Conservation (phyloP, 1,140 invertebrate genomes). For the Drosophila littoralis region DNA sequence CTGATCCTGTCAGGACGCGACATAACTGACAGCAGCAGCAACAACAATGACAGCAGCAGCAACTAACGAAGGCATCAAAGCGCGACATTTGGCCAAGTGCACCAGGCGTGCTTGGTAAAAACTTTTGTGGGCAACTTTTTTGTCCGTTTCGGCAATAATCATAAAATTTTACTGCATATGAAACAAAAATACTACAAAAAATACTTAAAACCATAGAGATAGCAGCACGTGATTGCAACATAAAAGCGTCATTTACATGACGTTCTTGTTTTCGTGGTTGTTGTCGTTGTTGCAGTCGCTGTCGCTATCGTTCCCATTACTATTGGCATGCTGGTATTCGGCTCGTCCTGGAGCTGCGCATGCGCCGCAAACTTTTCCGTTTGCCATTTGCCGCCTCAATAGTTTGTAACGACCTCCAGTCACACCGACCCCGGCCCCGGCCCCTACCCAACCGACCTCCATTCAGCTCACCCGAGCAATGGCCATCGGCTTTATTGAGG, state of each 20-base stretch:
- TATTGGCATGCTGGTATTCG: constrained; percentile 13
- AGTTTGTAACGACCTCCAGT: constrained; percentile 50
- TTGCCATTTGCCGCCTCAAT: constrained; percentile 79
- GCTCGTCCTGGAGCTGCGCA: constrained; percentile 50
- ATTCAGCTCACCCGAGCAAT: neutral
- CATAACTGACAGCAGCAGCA: constrained; percentile 12
- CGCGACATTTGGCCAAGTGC: constrained; percentile 46
- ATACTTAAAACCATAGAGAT: constrained; percentile 3
- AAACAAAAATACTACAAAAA: constrained; percentile 65
- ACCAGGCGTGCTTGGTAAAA: constrained; percentile 28
- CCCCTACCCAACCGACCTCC: neutral
- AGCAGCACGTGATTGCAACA: constrained; percentile 70
- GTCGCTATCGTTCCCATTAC: constrained; percentile 24
- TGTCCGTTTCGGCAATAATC: constrained; percentile 63
- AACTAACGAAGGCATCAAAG: constrained; percentile 71
- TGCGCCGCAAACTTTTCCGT: constrained; percentile 77
- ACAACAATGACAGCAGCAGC: constrained; percentile 5
- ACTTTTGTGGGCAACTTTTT: constrained; percentile 69
- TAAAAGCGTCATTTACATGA: constrained; percentile 80
- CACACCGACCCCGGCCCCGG: neutral
- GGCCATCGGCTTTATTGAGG: constrained; percentile 76
- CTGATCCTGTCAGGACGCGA: constrained; percentile 21
- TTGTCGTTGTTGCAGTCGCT: constrained; percentile 24
- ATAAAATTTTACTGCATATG: constrained; percentile 80
- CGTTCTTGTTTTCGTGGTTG: constrained; percentile 40